Evolutionary conservation across 2,797 vertebrate species (phyloP), one percentile per base, ranked within the genome.

Genomic region (Poeciliopsis gracilis): DNA sequence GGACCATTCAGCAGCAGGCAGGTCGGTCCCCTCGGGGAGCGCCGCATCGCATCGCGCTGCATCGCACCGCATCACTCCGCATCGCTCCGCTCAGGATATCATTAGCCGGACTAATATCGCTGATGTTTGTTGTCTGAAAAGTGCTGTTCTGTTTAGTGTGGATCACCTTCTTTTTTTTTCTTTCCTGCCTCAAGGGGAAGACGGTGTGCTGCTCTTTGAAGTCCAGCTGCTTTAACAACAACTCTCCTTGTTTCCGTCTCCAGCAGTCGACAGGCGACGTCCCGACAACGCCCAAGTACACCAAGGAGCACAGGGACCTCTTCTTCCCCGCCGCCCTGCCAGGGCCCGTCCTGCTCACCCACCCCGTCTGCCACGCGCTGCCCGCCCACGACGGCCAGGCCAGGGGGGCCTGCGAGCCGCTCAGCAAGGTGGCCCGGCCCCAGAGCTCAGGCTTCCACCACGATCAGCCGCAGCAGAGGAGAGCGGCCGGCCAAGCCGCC

Each of bases 271-370:
- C 95, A 2, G 94, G 94, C 76, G 98, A 99, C 78, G 88, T 95
- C 0, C 98, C 98, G 2, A 97, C 95, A 78, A 99, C 98, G 9
- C 98, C 97, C 30, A 99, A 98, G 87, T 96, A 96, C 86, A 93
- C 90, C 1, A 98, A 97, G 93, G 98, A 99, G 73, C 96, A 95
- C 87, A 92, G 96, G 59, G 98, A 99, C 88, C 86, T 95, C 90
- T 97, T 98, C 93, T 98, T 99, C 89, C 96, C 97, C 0, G 84
- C 93, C 1, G 90, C 93, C 0, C 86, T 96, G 28, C 90, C 95
- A 2, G 91, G 94, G 0, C 92, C 96, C 0, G 90, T 93, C 87
- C 88, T 94, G 72, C 89, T 94, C 82, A 87, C 91, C 76, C 94
- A 95, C 88, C 36, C 89, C 66, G 5, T 89, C 49, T 88, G 92